These are phyloP conservation scores for Calameuta filiformis DNA, from an alignment of 2,888 invertebrate genomes.

Conservation along the genomic window DNA sequence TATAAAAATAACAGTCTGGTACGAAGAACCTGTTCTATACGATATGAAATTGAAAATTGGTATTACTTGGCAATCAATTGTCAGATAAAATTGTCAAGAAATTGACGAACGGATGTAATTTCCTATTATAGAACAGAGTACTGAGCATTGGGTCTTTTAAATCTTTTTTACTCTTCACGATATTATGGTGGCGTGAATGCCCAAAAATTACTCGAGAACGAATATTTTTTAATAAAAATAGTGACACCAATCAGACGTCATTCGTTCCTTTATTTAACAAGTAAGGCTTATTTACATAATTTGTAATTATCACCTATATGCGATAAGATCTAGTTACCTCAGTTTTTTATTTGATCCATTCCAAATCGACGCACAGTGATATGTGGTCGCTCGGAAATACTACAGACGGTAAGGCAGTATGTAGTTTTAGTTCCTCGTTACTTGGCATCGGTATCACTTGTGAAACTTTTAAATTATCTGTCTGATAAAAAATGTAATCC, in stretches of 20 bases:
- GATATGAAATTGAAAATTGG: slow-evolving; percentile 11
- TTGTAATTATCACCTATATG: too few relatives aligned
- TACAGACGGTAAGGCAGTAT: slow-evolving; percentile 87
- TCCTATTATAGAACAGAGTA: too few relatives aligned
- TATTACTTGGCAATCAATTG: slow-evolving; percentile 6
- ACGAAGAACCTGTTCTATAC: slow-evolving; percentile 7
- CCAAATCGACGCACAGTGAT: slow-evolving; percentile 85
- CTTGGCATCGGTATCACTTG: slow-evolving; percentile 86
- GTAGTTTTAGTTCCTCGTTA: slow-evolving; percentile 77
- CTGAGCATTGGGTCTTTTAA: too few relatives aligned
- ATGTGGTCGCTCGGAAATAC: slow-evolving; percentile 96
- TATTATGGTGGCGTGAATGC: too few relatives aligned
- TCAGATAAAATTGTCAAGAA: not conserved
- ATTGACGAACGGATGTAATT: too few relatives aligned
- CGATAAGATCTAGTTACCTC: too few relatives aligned
- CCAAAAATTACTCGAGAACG: not conserved
- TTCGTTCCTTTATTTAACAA: not conserved
- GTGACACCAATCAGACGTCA: slow-evolving; percentile 43
- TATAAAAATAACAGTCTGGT: slow-evolving; percentile 10
- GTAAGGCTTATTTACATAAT: too few relatives aligned
- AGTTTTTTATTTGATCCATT: slow-evolving; percentile 61
- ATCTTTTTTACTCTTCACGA: too few relatives aligned
- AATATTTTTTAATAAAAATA: slow-evolving; percentile 1
- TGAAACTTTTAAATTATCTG: slow-evolving; percentile 71
- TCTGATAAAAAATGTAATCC: slow-evolving; percentile 92